Conservation (phyloP, 64 coral and sea anemone genomes). For the Pachyseris speciosa region DNA sequence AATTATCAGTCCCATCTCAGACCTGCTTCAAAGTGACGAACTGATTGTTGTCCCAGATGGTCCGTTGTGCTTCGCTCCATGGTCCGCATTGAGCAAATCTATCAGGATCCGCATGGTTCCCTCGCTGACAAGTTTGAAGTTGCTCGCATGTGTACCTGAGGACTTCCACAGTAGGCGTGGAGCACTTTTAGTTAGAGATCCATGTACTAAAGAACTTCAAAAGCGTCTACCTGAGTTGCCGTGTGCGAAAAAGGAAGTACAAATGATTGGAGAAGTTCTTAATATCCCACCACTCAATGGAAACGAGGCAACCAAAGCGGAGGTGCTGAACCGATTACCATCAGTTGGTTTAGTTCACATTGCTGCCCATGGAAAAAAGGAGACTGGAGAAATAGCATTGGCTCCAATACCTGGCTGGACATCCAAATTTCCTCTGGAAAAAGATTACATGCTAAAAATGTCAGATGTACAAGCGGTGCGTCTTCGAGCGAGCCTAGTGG, state of each 20-base stretch:
- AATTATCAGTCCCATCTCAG: neutral
- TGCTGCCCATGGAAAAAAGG: constrained; percentile 22
- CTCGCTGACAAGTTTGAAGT: constrained; percentile 5
- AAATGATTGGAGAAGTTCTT: constrained; percentile 9
- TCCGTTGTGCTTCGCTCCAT: neutral
- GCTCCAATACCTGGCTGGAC: neutral
- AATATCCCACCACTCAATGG: neutral
- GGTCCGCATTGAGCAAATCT: neutral
- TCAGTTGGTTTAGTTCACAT: constrained; percentile 27
- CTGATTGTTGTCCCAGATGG: constrained; percentile 45
- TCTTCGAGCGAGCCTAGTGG: constrained; percentile 21
- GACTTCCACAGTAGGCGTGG: neutral
- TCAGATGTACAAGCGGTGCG: neutral
- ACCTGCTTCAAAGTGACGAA: neutral
- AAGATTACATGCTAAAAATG: constrained; percentile 28
- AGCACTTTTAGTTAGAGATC: constrained; percentile 29
- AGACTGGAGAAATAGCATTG: constrained; percentile 8
- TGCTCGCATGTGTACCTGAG: neutral
- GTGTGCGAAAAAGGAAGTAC: constrained; percentile 1
- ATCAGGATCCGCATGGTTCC: neutral
- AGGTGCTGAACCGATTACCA: neutral
- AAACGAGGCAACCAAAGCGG: constrained; percentile 21
- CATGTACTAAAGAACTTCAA: neutral
- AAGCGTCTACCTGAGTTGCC: neutral
- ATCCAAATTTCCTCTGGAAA: neutral